Evolutionary conservation across 2,888 invertebrate genomes (phyloP), one percentile per base, ranked within the genome.

Genomic region (Clepsis dumicolana): DNA sequence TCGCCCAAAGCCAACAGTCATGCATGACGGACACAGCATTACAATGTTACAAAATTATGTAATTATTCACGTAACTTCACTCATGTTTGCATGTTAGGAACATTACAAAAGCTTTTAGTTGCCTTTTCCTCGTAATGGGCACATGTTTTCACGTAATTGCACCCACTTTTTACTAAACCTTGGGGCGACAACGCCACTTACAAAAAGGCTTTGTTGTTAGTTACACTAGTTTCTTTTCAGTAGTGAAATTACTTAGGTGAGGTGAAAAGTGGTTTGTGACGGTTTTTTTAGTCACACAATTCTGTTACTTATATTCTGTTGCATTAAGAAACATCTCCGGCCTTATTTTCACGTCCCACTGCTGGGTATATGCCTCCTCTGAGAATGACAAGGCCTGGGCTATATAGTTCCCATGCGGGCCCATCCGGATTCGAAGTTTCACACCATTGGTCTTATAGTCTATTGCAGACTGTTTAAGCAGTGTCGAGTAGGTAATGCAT

Each of bases 111-210:
- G 38, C 16, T 38, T 52, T 65, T 60, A 50, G 25, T 29, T 38
- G 60, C 52, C 59, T 65, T 59, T 65, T 59, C 14, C 12, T n/a
- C 29, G 59, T 65, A 65, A 65, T 53, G 60, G 44, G 44, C 61
- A 54, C 32, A 60, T 62, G 54, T 66, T 62, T 54, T 44, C 35
- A 48, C 48, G 61, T 61, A 66, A 66, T 66, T 56, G 54, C 48
- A 32, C 41, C 18, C 8, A 16, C 29, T 16, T 61, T 61, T 66
- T 62, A 64, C 38, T 61, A 38, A 35, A n/a, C 54, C 61, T 62
- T 62, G 4, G 14, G 53, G 54, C 29, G 38, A 12, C 52, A 27
- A 10, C 12, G 38, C 21, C 61, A 41, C 54, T 16, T 16, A 16
- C 32, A 56, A 32, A 56, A 18, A 16, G 24, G 16, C 24, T 60